Conservation (phyloP, 2,113 vertebrate species). For the Perca flavescens region DNA sequence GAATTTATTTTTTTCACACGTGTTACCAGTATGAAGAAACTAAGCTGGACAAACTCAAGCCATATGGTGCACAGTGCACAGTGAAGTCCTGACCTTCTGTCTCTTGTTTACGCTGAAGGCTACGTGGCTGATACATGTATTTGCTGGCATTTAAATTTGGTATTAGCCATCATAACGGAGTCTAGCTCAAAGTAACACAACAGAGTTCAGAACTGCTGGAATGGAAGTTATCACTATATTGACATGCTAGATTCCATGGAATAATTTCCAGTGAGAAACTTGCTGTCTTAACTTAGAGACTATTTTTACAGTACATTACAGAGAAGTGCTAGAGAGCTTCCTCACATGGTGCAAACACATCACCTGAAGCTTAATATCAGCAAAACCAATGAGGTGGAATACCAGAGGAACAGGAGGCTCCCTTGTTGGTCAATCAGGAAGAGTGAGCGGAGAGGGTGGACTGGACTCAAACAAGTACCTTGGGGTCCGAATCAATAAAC, state of each 20-base stretch:
- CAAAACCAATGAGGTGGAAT: no score
- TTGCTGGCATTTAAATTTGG: conserved; percentile 27
- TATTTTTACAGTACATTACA: conserved; percentile 1
- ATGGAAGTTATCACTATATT: not conserved
- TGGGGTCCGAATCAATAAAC: no score
- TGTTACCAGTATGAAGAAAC: conserved; percentile 9
- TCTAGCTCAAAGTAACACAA: conserved; percentile 43
- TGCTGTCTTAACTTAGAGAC: not conserved
- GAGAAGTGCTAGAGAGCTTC: no score
- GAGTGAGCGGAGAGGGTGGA: no score
- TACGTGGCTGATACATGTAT: conserved; percentile 24
- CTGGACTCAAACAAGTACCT: no score
- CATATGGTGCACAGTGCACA: conserved; percentile 36
- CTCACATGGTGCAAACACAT: no score
- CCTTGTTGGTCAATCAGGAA: no score
- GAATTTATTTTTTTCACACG: not conserved
- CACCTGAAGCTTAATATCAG: no score
- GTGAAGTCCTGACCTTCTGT: conserved; percentile 46
- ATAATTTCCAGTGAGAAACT: conserved; percentile 8
- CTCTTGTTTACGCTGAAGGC: conserved; percentile 24
- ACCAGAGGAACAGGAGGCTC: no score
- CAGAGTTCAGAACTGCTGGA: conserved; percentile 16
- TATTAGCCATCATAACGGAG: conserved; percentile 20
- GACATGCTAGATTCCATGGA: not conserved
- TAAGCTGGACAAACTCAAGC: conserved; percentile 39